Evolutionary conservation across 2,797 vertebrate species (phyloP).

Genomic region (Apogon hyalosoma): DNA sequence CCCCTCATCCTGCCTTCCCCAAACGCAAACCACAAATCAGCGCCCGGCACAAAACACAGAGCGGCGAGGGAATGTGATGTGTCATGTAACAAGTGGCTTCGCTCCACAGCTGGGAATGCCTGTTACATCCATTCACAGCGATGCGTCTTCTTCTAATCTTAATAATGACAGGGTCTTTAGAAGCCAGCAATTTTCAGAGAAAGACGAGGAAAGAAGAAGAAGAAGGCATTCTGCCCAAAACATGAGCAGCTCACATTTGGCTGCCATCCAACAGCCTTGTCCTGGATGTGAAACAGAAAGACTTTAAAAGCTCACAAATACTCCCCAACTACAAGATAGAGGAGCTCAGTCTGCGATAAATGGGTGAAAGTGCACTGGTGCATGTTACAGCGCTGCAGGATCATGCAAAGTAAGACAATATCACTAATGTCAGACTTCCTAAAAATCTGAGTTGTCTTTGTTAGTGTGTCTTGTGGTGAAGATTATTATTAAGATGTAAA

Average conservation of each 20-base stretch:
- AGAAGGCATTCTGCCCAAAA: conserved; percentile 51
- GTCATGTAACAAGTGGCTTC: conserved; percentile 62
- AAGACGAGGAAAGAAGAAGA: conserved; percentile 33
- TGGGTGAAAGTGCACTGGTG: background rate
- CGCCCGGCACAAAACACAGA: conserved; percentile 25
- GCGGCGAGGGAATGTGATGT: conserved; percentile 43
- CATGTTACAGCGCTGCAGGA: rapidly evolving
- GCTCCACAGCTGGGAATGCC: conserved; percentile 71
- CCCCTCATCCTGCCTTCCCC: background rate
- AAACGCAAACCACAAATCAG: conserved; percentile 29
- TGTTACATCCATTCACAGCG: conserved; percentile 52
- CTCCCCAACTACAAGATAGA: conserved; percentile 1
- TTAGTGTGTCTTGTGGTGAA: background rate
- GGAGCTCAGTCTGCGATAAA: conserved; percentile 14
- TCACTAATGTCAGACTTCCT: background rate
- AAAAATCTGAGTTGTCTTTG: background rate
- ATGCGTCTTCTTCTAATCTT: conserved; percentile 74
- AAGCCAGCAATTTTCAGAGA: conserved; percentile 72
- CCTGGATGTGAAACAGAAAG: conserved; percentile 34
- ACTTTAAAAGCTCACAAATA: conserved; percentile 7
- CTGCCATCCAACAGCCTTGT: conserved; percentile 46
- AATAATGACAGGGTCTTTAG: conserved; percentile 81
- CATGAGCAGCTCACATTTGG: conserved; percentile 48
- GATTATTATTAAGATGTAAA: background rate
- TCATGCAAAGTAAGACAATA: background rate